Evolutionary conservation across 30 jellyfish, hydroid and myxozoan species (phyloP), one percentile per base, ranked within the genome.

Genomic region (Pseudorhiza aurosa): DNA sequence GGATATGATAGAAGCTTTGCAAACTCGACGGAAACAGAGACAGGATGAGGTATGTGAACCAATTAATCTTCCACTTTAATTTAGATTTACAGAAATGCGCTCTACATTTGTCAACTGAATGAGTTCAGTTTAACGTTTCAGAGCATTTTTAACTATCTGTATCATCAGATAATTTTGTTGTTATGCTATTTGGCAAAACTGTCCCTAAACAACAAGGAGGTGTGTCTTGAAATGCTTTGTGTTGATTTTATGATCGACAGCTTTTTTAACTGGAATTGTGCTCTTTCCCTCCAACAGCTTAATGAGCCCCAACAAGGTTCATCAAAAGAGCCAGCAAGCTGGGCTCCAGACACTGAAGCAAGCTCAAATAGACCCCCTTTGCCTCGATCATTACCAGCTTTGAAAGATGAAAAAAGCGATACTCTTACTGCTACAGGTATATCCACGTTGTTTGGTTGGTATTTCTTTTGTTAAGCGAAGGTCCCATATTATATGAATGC

Each of bases 31-130:
- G 68, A 71, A 58, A 30, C 96, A 65, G 76, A 65, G 93, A 31
- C 73, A 75, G 47, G 76, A 65, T 58, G 96, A 87, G 94, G 96
- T 87, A 0, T 11, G 65, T n/a, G n/a, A n/a, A n/a, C n/a, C n/a
- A n/a, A n/a, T n/a, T n/a, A n/a, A n/a, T n/a, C n/a, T n/a, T n/a
- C n/a, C n/a, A n/a, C n/a, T n/a, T n/a, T n/a, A n/a, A n/a, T n/a
- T n/a, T n/a, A n/a, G n/a, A n/a, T n/a, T n/a, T n/a, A n/a, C n/a
- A n/a, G n/a, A n/a, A n/a, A n/a, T n/a, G n/a, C n/a, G n/a, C n/a
- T n/a, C n/a, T n/a, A n/a, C n/a, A n/a, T n/a, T n/a, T n/a, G n/a
- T n/a, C n/a, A n/a, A n/a, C n/a, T n/a, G n/a, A n/a, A n/a, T n/a
- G n/a, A n/a, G n/a, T n/a, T n/a, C n/a, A n/a, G n/a, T n/a, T n/a